Percentiles rank a stretch among this genome's conserved stretches.
Evolutionary conservation across 2,113 vertebrate genomes (phyloP).

Genomic region (Tamias sibiricus): DNA sequence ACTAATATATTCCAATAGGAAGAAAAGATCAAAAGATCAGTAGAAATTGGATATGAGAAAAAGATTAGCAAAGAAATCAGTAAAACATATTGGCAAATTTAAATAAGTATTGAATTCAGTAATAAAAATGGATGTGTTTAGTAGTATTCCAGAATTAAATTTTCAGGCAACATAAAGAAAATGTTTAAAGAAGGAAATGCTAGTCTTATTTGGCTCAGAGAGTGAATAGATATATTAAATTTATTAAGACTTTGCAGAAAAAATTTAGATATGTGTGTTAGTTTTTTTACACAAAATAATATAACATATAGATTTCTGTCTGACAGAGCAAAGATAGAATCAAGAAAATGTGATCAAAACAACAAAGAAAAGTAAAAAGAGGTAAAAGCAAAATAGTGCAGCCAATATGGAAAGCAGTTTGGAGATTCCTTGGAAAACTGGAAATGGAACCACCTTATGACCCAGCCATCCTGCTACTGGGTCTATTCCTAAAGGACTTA

Average conservation of each 20-base stretch:
- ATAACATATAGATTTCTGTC: not conserved
- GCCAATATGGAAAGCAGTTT: too few relatives aligned
- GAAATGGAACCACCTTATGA: too few relatives aligned
- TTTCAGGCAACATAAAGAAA: not conserved
- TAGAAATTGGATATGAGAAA: not conserved
- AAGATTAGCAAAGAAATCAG: not conserved
- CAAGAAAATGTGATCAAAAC: not conserved
- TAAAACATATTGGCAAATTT: not conserved
- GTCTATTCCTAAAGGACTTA: too few relatives aligned
- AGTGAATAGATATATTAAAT: not conserved
- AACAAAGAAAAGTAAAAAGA: not conserved
- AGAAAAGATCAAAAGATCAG: not conserved
- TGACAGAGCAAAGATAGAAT: not conserved
- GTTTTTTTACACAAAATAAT: not conserved
- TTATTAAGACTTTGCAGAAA: not conserved
- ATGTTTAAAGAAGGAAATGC: not conserved
- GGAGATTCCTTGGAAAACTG: too few relatives aligned
- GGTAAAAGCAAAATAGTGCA: too few relatives aligned
- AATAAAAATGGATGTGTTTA: not conserved
- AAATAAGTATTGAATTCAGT: not conserved
- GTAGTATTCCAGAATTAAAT: not conserved
- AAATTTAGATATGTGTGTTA: not conserved
- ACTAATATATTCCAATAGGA: not conserved
- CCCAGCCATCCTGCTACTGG: too few relatives aligned
- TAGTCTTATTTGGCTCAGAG: not conserved